Conservation (phyloP, 2,113 vertebrate species). For the Leptocoma aspasia region DNA sequence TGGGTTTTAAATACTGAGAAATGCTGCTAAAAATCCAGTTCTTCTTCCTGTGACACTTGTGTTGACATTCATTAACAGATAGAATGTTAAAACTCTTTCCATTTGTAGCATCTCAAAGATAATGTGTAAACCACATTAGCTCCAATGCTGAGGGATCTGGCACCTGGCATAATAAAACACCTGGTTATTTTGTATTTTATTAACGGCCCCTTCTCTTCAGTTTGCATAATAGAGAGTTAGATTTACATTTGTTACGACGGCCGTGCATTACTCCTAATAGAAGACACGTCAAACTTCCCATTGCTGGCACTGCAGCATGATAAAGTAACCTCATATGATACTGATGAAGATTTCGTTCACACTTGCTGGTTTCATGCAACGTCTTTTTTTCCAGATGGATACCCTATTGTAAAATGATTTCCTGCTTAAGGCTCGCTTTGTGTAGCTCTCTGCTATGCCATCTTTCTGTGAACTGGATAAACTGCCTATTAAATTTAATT, state of each 20-base stretch:
- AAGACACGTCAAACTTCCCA: slow-evolving; percentile 37
- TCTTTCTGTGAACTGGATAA: slow-evolving; percentile 76
- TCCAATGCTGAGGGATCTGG: not conserved
- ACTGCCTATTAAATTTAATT: slow-evolving; percentile 83
- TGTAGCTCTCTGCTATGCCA: slow-evolving; percentile 64
- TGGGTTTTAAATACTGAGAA: not conserved
- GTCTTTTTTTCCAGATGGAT: slow-evolving; percentile 80
- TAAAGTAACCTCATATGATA: slow-evolving; percentile 61
- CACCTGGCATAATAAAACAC: slow-evolving; percentile 38
- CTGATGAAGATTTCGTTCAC: slow-evolving; percentile 76
- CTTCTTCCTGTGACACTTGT: not conserved
- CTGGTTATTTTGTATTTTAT: slow-evolving; percentile 68
- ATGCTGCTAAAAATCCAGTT: not conserved
- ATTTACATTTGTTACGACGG: slow-evolving; percentile 68
- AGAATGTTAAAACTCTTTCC: not conserved
- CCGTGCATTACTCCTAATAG: slow-evolving; percentile 67
- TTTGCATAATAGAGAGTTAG: slow-evolving; percentile 69
- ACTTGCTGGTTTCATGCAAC: slow-evolving; percentile 66
- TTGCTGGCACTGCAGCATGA: slow-evolving; percentile 36
- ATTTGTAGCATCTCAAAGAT: not conserved
- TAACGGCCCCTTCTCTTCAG: slow-evolving; percentile 66
- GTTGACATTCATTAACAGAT: not conserved
- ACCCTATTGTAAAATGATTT: slow-evolving; percentile 74
- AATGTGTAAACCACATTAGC: not conserved
- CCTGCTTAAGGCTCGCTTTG: slow-evolving; percentile 69